Base-by-base conservation (phyloP, 2,797 vertebrate genomes). In the Arnoldichthys spilopterus region DNA sequence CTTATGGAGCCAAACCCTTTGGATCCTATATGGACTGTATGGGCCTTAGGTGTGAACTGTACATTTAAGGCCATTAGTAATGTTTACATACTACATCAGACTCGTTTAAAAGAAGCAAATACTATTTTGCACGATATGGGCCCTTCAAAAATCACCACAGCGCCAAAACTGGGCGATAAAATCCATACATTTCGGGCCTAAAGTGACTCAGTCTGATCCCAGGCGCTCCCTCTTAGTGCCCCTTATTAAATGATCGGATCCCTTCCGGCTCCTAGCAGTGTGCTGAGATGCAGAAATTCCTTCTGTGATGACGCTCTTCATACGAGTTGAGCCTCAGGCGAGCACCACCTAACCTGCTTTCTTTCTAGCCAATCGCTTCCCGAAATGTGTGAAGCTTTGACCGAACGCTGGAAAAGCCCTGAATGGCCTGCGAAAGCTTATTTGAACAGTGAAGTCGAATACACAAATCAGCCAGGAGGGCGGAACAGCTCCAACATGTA, bases 361-460 rank as follows among this genome's bases (percentile, higher is more conserved):
- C 87, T 89, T 91, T 90, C 86, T 86, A 86, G 20, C 9, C 5
- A 67, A n/a, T n/a, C n/a, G 40, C n/a, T 47, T 24, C 82, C 59
- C 28, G 18, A 61, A 61, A 58, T 26, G 24, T 13, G 54, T 13
- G 11, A 80, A 85, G 89, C 86, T 91, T 91, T 89, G 89, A 91
- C 92, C 89, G 91, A 92, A 90, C 91, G 68, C 85, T 88, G 66
- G 74, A 87, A 86, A 91, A 84, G 88, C 89, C 86, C 78, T 83
- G 56, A 28, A 15, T 12, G 56, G 24, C 16, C 56, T 26, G 47
- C 72, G 76, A 89, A 72, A 91, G 91, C 89, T 93, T 93, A 92
- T 92, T 93, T 92, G 56, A 91, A 90, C 90, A 88, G 89, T 87
- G 90, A 92, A 83, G 86, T 87, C 85, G 88, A 86, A 91, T 91